Conservation (phyloP, 2,888 invertebrate species). For the Drosophila greeni region DNA sequence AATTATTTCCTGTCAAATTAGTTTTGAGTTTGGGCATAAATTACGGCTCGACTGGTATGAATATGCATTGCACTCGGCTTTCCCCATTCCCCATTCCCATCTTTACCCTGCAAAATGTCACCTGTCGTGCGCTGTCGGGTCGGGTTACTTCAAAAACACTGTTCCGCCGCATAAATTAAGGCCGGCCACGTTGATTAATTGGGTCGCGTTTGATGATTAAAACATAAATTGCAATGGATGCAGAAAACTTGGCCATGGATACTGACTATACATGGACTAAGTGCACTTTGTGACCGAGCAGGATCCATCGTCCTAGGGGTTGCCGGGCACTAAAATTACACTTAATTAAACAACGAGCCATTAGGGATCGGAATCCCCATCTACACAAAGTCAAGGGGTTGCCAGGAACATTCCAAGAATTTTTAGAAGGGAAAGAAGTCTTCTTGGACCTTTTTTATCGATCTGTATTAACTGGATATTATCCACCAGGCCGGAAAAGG, state of each 20-base stretch:
- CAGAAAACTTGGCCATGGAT: slow-evolving; percentile 34
- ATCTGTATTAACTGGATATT: slow-evolving; percentile 2
- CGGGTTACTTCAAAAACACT: slow-evolving; percentile 58
- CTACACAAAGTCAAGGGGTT: slow-evolving; percentile 31
- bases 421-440: not conserved
- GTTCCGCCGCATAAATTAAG: slow-evolving; percentile 69
- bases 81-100: slow-evolving; percentile 24
- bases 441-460: not conserved
- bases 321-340: slow-evolving; percentile 74
- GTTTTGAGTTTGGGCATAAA: slow-evolving; percentile 62
- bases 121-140: slow-evolving; percentile 54
- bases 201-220: slow-evolving; percentile 69
- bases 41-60: slow-evolving; percentile 37
- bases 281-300: not conserved
- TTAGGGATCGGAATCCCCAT: slow-evolving; percentile 68
- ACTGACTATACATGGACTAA: slow-evolving; percentile 2
- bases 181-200: slow-evolving; percentile 64
- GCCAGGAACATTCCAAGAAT: not conserved
- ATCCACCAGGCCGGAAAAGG: not conserved
- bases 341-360: slow-evolving; percentile 77
- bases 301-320: slow-evolving; percentile 31
- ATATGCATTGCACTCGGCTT: slow-evolving; percentile 22
- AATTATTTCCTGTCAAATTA: slow-evolving; percentile 74
- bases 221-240: slow-evolving; percentile 68
- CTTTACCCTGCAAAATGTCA: slow-evolving; percentile 53